Conservation (phyloP, 2,888 invertebrate genomes). For the Habroteleia sp. region DNA sequence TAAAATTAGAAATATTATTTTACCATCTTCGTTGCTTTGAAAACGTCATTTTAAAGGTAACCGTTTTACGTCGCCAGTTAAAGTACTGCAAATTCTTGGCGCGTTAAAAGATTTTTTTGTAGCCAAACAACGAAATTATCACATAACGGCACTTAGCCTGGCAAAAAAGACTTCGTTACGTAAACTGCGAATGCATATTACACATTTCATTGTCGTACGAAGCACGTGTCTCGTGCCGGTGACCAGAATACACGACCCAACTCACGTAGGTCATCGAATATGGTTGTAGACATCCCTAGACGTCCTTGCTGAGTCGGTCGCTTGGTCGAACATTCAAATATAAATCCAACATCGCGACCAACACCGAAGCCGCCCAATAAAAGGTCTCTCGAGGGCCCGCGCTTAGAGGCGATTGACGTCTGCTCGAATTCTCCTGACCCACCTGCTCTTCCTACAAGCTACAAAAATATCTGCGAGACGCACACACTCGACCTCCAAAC, state of each 20-base stretch:
- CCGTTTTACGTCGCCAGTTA: too few relatives aligned
- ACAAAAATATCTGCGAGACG: conserved; percentile 44
- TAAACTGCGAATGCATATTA: conserved; percentile 49
- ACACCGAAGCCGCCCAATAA: conserved; percentile 44
- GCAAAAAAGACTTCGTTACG: conserved; percentile 37
- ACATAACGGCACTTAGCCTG: conserved; percentile 9
- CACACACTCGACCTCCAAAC: conserved; percentile 18
- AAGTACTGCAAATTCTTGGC: too few relatives aligned
- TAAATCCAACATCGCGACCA: conserved; percentile 53
- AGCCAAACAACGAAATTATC: neutral
- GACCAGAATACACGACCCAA: conserved; percentile 46
- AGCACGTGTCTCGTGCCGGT: conserved; percentile 41
- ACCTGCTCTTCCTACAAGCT: conserved; percentile 57
- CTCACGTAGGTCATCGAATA: conserved; percentile 59
- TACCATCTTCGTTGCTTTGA: too few relatives aligned
- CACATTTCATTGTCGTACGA: conserved; percentile 33
- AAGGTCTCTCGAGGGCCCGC: conserved; percentile 53
- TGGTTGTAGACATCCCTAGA: conserved; percentile 59
- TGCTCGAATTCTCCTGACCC: conserved; percentile 40
- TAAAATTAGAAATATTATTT: too few relatives aligned
- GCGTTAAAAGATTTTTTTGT: too few relatives aligned
- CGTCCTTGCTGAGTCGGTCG: conserved; percentile 66
- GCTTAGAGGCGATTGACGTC: conserved; percentile 60
- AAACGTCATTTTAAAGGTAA: too few relatives aligned
- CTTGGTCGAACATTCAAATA: conserved; percentile 53